Evolutionary conservation across 2,113 vertebrate species (phyloP).

Genomic region (Elachura formosa): DNA sequence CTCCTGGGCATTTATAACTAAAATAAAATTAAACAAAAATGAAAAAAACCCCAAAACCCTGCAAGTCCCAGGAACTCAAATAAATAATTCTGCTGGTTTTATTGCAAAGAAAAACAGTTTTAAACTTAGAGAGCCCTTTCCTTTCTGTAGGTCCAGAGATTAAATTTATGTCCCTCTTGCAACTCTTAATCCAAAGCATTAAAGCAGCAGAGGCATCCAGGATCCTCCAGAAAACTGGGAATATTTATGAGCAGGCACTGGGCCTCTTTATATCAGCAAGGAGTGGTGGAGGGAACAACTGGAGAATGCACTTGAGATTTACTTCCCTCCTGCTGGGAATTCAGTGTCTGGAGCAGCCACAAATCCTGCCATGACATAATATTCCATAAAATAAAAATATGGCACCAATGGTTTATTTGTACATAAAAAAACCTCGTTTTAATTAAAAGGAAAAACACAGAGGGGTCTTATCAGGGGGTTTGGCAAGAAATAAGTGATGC

Average conservation of each 20-base stretch:
- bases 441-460: conserved; percentile 53
- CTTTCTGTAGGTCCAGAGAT: neutral
- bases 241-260: neutral
- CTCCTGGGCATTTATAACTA: neutral
- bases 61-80: neutral
- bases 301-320: neutral
- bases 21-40: neutral
- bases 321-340: neutral
- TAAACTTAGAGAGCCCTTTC: neutral
- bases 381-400: conserved; percentile 49
- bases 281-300: neutral
- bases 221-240: neutral
- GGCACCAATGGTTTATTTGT: neutral
- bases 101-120: neutral
- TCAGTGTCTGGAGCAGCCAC: neutral
- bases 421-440: conserved; percentile 1
- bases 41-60: rapidly evolving
- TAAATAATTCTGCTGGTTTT: neutral
- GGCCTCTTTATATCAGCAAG: neutral
- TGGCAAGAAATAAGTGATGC: conserved; percentile 7
- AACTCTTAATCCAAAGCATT: neutral
- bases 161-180: neutral
- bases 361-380: conserved; percentile 9
- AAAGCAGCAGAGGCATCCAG: neutral
- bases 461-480: neutral